Percentiles rank a stretch among this genome's conserved stretches.
Evolutionary conservation across 1,140 invertebrate genomes (phyloP).

Genomic region (Temnothorax nylanderi): DNA sequence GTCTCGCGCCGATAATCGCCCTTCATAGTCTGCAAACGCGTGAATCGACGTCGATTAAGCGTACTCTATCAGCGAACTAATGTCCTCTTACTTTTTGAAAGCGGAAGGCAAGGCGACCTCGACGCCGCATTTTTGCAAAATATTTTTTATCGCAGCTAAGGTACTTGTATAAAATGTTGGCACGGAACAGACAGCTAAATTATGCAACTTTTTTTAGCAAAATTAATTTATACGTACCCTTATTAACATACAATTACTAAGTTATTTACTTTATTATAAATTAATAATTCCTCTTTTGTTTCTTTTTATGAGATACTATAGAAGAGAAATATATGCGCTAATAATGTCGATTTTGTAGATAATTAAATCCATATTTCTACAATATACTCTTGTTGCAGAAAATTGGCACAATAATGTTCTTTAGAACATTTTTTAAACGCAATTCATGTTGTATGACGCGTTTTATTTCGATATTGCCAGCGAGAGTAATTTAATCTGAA

Average conservation of each 20-base stretch:
- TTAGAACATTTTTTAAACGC: slow-evolving; percentile 23
- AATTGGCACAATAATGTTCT: neutral
- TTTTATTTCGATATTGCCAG: slow-evolving; percentile 42
- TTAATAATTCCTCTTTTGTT: neutral
- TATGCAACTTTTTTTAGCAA: neutral
- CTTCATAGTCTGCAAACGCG: slow-evolving; percentile 63
- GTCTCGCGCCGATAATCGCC: slow-evolving; percentile 46
- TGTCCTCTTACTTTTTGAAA: slow-evolving; percentile 37
- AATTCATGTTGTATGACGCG: neutral
- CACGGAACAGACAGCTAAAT: neutral
- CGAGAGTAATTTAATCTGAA: slow-evolving; percentile 48
- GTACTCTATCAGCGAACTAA: slow-evolving; percentile 8
- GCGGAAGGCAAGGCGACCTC: neutral
- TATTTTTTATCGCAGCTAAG: neutral
- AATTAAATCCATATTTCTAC: neutral
- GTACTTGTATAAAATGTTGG: neutral
- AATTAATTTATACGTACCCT: neutral
- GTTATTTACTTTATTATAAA: neutral
- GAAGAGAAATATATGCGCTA: neutral
- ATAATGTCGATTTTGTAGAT: neutral
- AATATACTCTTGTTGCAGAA: neutral
- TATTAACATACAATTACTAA: neutral
- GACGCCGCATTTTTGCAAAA: neutral
- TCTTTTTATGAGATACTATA: neutral
- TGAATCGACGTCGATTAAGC: slow-evolving; percentile 66